Percentiles rank a stretch among this genome's conserved stretches.
Evolutionary conservation across 1,140 invertebrate genomes (phyloP).

Genomic region (Cephus cinctus): DNA sequence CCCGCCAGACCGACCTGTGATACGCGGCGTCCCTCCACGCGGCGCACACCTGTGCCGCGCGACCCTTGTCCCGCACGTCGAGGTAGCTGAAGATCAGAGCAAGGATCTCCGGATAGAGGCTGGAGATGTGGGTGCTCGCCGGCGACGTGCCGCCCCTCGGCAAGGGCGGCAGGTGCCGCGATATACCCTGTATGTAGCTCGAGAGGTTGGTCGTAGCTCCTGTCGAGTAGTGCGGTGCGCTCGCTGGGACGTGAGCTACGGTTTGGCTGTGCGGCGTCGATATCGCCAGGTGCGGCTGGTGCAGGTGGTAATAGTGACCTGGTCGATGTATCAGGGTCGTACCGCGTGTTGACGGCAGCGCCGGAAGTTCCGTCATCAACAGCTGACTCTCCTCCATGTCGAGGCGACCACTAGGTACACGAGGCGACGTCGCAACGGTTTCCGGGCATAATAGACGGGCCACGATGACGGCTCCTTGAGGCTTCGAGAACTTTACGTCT

Average conservation of each 20-base stretch:
- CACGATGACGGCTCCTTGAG: conserved; percentile 44
- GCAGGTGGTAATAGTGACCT: conserved; percentile 49
- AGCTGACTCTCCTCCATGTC: conserved; percentile 48
- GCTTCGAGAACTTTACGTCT: too few species aligned
- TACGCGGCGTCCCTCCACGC: conserved; percentile 91
- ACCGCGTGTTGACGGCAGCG: conserved; percentile 40
- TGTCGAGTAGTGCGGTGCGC: conserved; percentile 8
- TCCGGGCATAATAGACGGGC: conserved; percentile 33
- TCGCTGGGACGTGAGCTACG: not conserved
- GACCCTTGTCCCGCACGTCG: conserved; percentile 83
- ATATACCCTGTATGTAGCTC: conserved; percentile 14
- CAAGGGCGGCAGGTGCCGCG: conserved; percentile 10
- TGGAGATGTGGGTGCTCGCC: conserved; percentile 77
- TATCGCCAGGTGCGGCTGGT: conserved; percentile 49
- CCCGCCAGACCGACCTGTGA: conserved; percentile 88
- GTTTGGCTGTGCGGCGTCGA: conserved; percentile 21
- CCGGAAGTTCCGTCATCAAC: conserved; percentile 53
- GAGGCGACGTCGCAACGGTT: conserved; percentile 2
- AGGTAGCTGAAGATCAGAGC: conserved; percentile 90
- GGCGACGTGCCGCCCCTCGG: conserved; percentile 19
- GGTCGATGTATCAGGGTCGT: conserved; percentile 48
- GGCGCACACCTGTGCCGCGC: conserved; percentile 86
- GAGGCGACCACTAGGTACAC: conserved; percentile 14
- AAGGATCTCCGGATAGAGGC: conserved; percentile 88
- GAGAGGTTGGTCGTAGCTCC: conserved; percentile 13